Percentiles rank a stretch among this genome's conserved stretches.
Evolutionary conservation across 2,113 vertebrate genomes (phyloP).

Genomic region (Laticauda laticaudata): DNA sequence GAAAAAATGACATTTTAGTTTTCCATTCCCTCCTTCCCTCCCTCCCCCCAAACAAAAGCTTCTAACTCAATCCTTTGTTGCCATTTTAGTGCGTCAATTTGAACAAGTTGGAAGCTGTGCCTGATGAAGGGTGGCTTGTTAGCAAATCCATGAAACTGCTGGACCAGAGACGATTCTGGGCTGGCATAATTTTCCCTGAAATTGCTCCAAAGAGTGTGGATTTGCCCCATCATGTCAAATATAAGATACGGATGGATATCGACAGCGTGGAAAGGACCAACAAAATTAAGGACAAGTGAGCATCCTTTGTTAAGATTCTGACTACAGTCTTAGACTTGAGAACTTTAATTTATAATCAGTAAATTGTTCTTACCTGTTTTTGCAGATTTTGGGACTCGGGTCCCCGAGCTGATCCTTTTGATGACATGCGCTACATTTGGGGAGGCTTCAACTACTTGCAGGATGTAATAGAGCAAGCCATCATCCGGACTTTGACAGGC

Average conservation of each 20-base stretch:
- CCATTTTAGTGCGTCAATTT: constrained; percentile 87
- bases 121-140: constrained; percentile 84
- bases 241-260: constrained; percentile 99
- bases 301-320: background rate
- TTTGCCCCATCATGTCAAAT: constrained; percentile 85
- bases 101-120: constrained; percentile 89
- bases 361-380: background rate
- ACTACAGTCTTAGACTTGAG: background rate
- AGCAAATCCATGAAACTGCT: constrained; percentile 87
- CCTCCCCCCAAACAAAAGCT: background rate
- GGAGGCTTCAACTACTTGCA: constrained; percentile 94
- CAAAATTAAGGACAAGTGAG: constrained; percentile 97
- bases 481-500: constrained; percentile 87
- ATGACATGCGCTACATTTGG: constrained; percentile 97
- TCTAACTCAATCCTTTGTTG: background rate
- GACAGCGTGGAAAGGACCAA: constrained; percentile 98
- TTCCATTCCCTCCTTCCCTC: background rate
- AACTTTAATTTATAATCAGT: constrained; percentile 14
- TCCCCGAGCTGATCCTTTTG: constrained; percentile 96
- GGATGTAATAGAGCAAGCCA: constrained; percentile 91
- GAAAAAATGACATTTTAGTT: background rate
- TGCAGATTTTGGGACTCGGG: constrained; percentile 97
- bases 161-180: constrained; percentile 94
- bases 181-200: constrained; percentile 88
- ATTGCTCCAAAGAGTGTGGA: constrained; percentile 72